phyloP scores from a whole-genome alignment of 1,140 invertebrate species.

The Aphelenchoides fujianensis region DNA sequence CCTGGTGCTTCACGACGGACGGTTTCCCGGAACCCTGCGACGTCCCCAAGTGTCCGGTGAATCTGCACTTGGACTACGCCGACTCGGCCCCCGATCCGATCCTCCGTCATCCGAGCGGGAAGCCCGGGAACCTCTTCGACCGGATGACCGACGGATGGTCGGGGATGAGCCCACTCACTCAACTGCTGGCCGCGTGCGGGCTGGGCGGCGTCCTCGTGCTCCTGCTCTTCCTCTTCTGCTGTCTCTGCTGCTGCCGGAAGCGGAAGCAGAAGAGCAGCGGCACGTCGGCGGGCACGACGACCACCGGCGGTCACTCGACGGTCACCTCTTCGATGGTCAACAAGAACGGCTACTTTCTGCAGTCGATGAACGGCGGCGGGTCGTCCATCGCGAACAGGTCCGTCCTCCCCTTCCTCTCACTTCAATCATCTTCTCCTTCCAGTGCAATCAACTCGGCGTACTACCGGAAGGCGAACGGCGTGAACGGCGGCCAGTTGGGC shows the following conservation, averaged over 20 bases:
- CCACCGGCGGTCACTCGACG: conserved; percentile 1
- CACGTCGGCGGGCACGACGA: background rate
- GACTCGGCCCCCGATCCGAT: conserved; percentile 17
- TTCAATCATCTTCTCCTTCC: too few relatives aligned
- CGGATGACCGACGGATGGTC: conserved; percentile 35
- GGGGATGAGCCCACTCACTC: conserved; percentile 39
- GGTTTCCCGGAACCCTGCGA: conserved; percentile 73
- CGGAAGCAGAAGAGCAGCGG: conserved; percentile 23
- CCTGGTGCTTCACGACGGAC: conserved; percentile 78
- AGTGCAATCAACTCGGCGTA: conserved; percentile 48
- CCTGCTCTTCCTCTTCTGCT: conserved; percentile 42
- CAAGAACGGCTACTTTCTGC: conserved; percentile 36
- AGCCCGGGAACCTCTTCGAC: conserved; percentile 25
- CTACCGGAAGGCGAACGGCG: conserved; percentile 36
- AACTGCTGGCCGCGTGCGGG: conserved; percentile 28
- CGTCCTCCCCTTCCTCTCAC: too few relatives aligned
- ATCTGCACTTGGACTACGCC: conserved; percentile 30
- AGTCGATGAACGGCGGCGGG: conserved; percentile 22
- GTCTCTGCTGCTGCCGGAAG: conserved; percentile 39
- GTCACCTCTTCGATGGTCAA: conserved; percentile 44
- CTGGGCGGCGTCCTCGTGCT: conserved; percentile 36
- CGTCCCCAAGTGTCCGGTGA: conserved; percentile 65
- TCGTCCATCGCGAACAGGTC: conserved; percentile 25
- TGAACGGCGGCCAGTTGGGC: background rate
- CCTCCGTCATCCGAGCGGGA: background rate